phyloP scores from a whole-genome alignment of 2,797 vertebrate species.

The Luscinia megarhynchos region DNA sequence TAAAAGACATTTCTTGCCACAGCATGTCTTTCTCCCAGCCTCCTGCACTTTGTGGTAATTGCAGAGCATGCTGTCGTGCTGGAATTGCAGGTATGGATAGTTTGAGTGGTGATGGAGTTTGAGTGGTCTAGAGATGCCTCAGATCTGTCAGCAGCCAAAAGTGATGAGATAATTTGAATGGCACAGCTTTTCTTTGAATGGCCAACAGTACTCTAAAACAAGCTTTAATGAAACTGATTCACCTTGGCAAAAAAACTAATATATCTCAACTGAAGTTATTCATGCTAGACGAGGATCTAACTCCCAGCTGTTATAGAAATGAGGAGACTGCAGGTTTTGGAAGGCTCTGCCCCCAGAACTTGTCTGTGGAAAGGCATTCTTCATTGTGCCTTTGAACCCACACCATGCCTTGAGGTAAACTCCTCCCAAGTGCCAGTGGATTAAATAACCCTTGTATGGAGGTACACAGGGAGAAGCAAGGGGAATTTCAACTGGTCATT shows the following conservation, averaged over 20 bases:
- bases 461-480: slow-evolving; percentile 8
- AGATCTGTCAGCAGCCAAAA: background rate
- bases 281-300: background rate
- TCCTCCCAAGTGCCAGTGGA: slow-evolving; percentile 58
- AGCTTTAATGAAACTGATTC: background rate
- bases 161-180: background rate
- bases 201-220: background rate
- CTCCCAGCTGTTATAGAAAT: background rate
- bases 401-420: slow-evolving; percentile 51
- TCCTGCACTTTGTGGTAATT: slow-evolving; percentile 25
- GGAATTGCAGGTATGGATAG: slow-evolving; percentile 63
- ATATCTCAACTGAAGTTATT: background rate
- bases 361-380: slow-evolving; percentile 55
- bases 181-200: background rate
- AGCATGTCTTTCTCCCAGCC: background rate
- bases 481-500: slow-evolving; percentile 63
- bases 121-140: background rate
- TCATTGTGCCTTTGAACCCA: slow-evolving; percentile 65
- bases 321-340: slow-evolving; percentile 9
- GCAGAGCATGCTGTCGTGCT: background rate
- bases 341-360: slow-evolving; percentile 33
- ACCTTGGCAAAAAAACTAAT: background rate
- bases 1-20: slow-evolving; percentile 17
- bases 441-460: slow-evolving; percentile 46
- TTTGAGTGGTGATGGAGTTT: background rate